A percentile compares a stretch with the other conserved stretches of the same genome.
Conservation (phyloP, 2,888 invertebrate genomes). For the Muschampia plurimacula region DNA sequence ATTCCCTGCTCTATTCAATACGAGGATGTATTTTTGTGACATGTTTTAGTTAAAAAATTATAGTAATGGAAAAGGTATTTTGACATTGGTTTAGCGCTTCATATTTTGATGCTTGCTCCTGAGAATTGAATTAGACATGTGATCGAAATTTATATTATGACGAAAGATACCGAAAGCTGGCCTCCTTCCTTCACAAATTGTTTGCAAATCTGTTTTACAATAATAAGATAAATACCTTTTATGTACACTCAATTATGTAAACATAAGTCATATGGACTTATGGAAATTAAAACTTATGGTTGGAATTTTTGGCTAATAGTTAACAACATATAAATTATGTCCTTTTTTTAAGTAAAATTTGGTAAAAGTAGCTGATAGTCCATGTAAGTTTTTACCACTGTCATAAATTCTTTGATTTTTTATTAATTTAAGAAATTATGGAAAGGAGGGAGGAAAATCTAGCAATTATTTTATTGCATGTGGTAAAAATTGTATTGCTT, state of each 20-base stretch:
- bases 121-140: constrained; percentile 63
- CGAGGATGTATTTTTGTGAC: constrained; percentile 78
- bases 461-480: constrained; percentile 50
- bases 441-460: constrained; percentile 52
- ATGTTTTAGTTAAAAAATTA: constrained; percentile 83
- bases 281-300: too few species aligned
- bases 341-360: constrained; percentile 39
- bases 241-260: constrained; percentile 44
- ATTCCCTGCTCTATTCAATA: constrained; percentile 62
- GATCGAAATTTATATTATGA: constrained; percentile 61
- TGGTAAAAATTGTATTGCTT: constrained; percentile 25
- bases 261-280: constrained; percentile 39
- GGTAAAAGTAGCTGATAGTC: constrained; percentile 48
- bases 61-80: constrained; percentile 82
- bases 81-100: constrained; percentile 79
- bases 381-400: constrained; percentile 42
- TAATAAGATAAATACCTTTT: constrained; percentile 42
- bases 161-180: constrained; percentile 84
- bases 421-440: constrained; percentile 12
- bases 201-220: constrained; percentile 88
- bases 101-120: constrained; percentile 78
- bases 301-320: constrained; percentile 10
- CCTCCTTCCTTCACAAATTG: constrained; percentile 94
- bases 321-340: constrained; percentile 21
- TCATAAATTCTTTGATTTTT: background rate